Percentiles rank a stretch among this genome's conserved stretches.
Conservation (phyloP, 2,888 invertebrate species). For the Nephrocerus scutellatus region DNA sequence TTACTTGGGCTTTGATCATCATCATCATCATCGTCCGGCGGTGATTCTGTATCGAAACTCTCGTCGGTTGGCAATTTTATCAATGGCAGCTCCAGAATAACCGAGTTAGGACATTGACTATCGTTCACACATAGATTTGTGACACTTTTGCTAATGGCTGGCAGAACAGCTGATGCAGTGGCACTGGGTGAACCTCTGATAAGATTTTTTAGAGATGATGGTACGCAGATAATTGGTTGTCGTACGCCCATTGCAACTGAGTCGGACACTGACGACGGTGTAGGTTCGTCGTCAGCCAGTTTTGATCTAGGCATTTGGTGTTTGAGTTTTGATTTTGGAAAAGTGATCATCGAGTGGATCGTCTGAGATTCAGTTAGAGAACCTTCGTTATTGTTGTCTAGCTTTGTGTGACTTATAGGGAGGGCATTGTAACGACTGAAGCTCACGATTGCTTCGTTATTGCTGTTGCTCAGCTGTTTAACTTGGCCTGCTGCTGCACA, state of each 20-base stretch:
- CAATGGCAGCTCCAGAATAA: slow-evolving; percentile 46
- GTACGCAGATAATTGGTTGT: slow-evolving; percentile 39
- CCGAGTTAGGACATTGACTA: slow-evolving; percentile 35
- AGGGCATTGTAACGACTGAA: no score
- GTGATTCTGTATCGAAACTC: slow-evolving; percentile 15
- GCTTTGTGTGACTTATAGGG: no score
- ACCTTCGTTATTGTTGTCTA: no score
- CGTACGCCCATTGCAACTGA: slow-evolving; percentile 31
- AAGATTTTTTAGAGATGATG: slow-evolving; percentile 40
- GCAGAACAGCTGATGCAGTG: slow-evolving; percentile 4
- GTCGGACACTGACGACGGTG: slow-evolving; percentile 40
- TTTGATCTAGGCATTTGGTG: slow-evolving; percentile 26
- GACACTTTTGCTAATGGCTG: slow-evolving; percentile 29
- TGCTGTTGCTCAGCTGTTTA: no score
- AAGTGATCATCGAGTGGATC: no score
- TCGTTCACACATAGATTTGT: slow-evolving; percentile 25
- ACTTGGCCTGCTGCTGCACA: slow-evolving; percentile 22
- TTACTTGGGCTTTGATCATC: slow-evolving; percentile 23
- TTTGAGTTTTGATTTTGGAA: no score
- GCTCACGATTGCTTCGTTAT: no score
- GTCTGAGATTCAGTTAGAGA: no score
- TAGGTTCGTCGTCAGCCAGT: slow-evolving; percentile 34
- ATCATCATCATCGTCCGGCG: slow-evolving; percentile 19
- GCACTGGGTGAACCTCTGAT: slow-evolving; percentile 31
- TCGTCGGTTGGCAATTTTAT: slow-evolving; percentile 42